Base-by-base conservation (phyloP, 2,888 invertebrate species). In the Arrhopalites spinosus region DNA sequence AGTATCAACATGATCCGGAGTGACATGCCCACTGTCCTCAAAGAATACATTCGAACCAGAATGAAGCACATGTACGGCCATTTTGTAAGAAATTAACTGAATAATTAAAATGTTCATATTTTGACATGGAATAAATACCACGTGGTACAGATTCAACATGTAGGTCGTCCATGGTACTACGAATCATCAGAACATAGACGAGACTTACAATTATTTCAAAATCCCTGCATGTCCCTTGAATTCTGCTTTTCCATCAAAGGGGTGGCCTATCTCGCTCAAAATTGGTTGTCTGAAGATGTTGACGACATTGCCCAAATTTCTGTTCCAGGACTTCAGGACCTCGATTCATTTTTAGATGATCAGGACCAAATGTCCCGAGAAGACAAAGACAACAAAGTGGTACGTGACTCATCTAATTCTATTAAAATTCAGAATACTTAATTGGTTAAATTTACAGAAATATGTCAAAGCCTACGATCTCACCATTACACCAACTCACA, bases 401-500 rank as follows among this genome's bases (percentile, higher is more conserved):
- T n/a, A n/a, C n/a, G n/a, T n/a, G n/a, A 66, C 17, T 5, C 66
- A 8, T 36, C 66, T 43, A 17, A 66, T 17, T 7, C 63, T 2
- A 15, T 29, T 5, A 63, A 29, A 17, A 29, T 67, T 67, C 43
- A 67, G 15, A 8, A 23, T 11, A 36, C 20, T 20, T 17, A 15
- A 23, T 2, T 30, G 23, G 5, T 36, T 11, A 36, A 36, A 3
- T 7, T 36, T 36, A 36, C 36, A 36, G 36, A 36, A 36, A 36
- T 53, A 17, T 70, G 45, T 74, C 15, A 36, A 70, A 29, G 70
- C 61, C 27, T 36, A 50, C 20, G 77, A 77, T 53, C 59, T 77
- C 23, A 71, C 36, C n/a, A 66, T 69, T 23, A 77, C 77, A 2
- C 77, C 77, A 15, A 66, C 77, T 2, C 74, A 74, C 29, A 25